A percentile compares a stretch with the other conserved stretches of the same genome.
These are phyloP conservation scores for Paraescarpia echinospica DNA, from an alignment of 1,140 invertebrate genomes.

Conservation along the genomic window DNA sequence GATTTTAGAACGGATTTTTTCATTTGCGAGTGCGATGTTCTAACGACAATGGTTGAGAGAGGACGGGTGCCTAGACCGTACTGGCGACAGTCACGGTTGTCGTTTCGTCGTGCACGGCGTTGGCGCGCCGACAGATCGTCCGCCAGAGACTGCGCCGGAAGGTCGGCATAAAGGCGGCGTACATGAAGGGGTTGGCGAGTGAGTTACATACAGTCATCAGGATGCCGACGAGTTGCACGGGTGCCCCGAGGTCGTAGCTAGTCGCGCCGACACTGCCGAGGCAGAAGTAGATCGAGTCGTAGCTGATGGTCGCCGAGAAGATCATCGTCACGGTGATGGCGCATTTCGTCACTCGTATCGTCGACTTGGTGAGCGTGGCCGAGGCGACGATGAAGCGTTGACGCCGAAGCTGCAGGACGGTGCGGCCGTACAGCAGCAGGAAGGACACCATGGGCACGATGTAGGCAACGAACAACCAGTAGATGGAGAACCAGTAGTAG, in stretches of 20 bases:
- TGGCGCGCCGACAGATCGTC: constrained; percentile 2
- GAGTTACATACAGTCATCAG: constrained; percentile 19
- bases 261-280: background rate
- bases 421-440: background rate
- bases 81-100: background rate
- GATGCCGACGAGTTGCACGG: constrained; percentile 13
- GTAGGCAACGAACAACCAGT: constrained; percentile 12
- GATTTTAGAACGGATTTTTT: too few species aligned
- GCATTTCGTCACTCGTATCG: constrained; percentile 10
- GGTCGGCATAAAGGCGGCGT: constrained; percentile 21
- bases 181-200: constrained; percentile 16
- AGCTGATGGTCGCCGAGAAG: constrained; percentile 12
- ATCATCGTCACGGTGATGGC: constrained; percentile 19
- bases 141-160: background rate
- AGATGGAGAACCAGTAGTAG: constrained; percentile 19
- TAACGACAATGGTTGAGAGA: too few species aligned
- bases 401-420: background rate
- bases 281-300: constrained; percentile 14
- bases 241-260: background rate
- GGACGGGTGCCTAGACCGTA: background rate
- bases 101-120: background rate
- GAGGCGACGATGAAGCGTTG: background rate
- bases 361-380: background rate
- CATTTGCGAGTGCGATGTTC: too few species aligned
- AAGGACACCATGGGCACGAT: constrained; percentile 5